Percentiles rank a stretch among this genome's conserved stretches.
Evolutionary conservation across 2,888 invertebrate species (phyloP).

Genomic region (Drosophila limbata): DNA sequence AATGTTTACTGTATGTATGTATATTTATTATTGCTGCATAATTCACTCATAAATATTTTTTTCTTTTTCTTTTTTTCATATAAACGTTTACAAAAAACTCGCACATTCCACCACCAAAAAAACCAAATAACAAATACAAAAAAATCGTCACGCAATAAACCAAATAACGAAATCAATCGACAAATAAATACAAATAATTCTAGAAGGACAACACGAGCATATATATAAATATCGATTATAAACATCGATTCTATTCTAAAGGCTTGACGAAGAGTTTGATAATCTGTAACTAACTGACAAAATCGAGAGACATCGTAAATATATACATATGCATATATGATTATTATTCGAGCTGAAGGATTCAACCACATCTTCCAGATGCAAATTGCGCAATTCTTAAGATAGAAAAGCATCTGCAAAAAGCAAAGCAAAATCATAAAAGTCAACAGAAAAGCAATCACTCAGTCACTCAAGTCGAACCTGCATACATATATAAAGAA

Average conservation of each 20-base stretch:
- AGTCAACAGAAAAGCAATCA: slow-evolving; percentile 55
- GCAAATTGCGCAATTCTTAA: slow-evolving; percentile 52
- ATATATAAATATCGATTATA: slow-evolving; percentile 17
- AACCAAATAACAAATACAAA: slow-evolving; percentile 40
- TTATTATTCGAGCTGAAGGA: slow-evolving; percentile 43
- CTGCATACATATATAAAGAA: slow-evolving; percentile 25
- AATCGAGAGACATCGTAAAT: slow-evolving; percentile 32
- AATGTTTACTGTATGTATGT: slow-evolving; percentile 81
- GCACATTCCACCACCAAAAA: slow-evolving; percentile 80
- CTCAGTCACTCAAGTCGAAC: slow-evolving; percentile 1
- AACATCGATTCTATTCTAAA: slow-evolving; percentile 31
- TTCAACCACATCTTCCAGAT: slow-evolving; percentile 52
- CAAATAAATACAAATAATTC: slow-evolving; percentile 32
- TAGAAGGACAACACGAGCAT: slow-evolving; percentile 60
- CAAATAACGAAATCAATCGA: slow-evolving; percentile 46
- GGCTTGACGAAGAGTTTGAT: slow-evolving; percentile 41
- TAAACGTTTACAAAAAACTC: slow-evolving; percentile 79
- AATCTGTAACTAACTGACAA: slow-evolving; percentile 27
- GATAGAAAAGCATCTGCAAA: slow-evolving; percentile 44
- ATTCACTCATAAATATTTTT: slow-evolving; percentile 84
- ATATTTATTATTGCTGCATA: slow-evolving; percentile 84
- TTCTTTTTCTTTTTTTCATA: slow-evolving; percentile 84
- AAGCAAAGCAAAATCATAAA: slow-evolving; percentile 55
- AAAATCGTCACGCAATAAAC: slow-evolving; percentile 47
- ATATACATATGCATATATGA: slow-evolving; percentile 35